Evolutionary conservation across 1,140 invertebrate genomes (phyloP).

Genomic region (Agrilus planipennis): DNA sequence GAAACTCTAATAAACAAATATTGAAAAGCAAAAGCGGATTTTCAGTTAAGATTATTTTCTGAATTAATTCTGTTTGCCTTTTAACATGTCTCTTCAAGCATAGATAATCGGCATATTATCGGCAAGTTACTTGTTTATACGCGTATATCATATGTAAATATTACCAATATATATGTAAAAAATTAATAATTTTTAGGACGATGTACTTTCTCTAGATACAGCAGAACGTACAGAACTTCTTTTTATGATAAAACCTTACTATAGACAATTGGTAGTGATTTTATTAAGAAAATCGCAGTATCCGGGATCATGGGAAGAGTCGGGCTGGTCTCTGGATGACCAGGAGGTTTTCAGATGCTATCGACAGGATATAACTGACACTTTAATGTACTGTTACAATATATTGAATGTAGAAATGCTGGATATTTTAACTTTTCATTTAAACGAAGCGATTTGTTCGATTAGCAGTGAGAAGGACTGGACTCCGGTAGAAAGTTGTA

Average conservation of each 20-base stretch:
- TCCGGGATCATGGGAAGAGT: slow-evolving; percentile 35
- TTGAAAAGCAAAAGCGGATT: too few relatives aligned
- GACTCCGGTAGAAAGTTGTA: slow-evolving; percentile 61
- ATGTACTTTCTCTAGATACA: slow-evolving; percentile 41
- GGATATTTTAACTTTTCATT: slow-evolving; percentile 45
- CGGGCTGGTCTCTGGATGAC: slow-evolving; percentile 55
- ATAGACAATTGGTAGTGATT: slow-evolving; percentile 48
- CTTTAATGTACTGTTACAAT: slow-evolving; percentile 75
- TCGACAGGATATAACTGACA: slow-evolving; percentile 81
- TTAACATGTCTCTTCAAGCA: not conserved
- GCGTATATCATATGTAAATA: too few relatives aligned
- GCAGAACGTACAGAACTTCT: slow-evolving; percentile 38
- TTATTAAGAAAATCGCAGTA: slow-evolving; percentile 54
- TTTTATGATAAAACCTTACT: slow-evolving; percentile 48
- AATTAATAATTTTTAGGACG: slow-evolving; percentile 41
- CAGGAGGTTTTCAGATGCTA: slow-evolving; percentile 80
- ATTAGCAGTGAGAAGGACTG: slow-evolving; percentile 30
- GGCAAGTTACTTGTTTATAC: too few relatives aligned
- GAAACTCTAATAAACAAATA: too few relatives aligned
- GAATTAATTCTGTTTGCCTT: not conserved
- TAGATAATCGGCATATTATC: too few relatives aligned
- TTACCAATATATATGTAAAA: too few relatives aligned
- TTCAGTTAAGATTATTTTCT: slow-evolving; percentile 1
- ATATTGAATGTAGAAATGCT: slow-evolving; percentile 60
- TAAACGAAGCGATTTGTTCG: slow-evolving; percentile 40